Base-by-base conservation (phyloP, 2,797 vertebrate genomes). In the Sebastes minor region DNA sequence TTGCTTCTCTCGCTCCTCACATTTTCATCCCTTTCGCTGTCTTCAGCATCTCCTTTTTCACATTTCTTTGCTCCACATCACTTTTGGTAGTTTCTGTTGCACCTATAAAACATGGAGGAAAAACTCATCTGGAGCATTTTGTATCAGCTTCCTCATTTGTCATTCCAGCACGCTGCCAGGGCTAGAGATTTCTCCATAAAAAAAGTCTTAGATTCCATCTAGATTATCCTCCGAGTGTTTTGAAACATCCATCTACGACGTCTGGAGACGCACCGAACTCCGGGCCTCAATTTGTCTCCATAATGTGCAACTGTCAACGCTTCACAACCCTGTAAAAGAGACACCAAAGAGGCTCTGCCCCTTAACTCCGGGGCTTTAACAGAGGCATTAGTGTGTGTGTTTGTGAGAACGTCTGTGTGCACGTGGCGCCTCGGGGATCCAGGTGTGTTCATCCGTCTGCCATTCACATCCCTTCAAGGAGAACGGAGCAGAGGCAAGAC, bases 361-460 rank as follows among this genome's bases (percentile, higher is more conserved):
- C 59, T 69, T 76, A 78, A 88, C 84, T 87, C 68, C 25, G 0
- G 32, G 73, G 68, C 84, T 84, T 86, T 66, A 76, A 79, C 32
- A 75, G 63, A 81, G 46, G 66, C 81, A 85, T 88, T 86, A 83
- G 82, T 38, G 64, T 71, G 57, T 52, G 67, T 72, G 69, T 77
- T n/a, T 74, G 75, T 57, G 78, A 53, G 46, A 62, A 13, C 16
- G 22, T 30, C 13, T 62, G 60, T 10, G 27, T 35, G 78, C 62
- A 57, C 14, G 28, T 77, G 78, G 65, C 16, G 65, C 89, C 78
- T 22, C 78, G 25, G 69, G 88, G 80, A 65, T 88, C 91, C 91
- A 94, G 91, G 92, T 94, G 91, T 62, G 80, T 85, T 90, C 90
- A 93, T 91, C 92, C 89, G 81, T 87, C 86, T 88, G 74, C 86